Evolutionary conservation across 2,113 vertebrate genomes (phyloP), one percentile per base, ranked within the genome.

Genomic region (Chaenogobius annularis): DNA sequence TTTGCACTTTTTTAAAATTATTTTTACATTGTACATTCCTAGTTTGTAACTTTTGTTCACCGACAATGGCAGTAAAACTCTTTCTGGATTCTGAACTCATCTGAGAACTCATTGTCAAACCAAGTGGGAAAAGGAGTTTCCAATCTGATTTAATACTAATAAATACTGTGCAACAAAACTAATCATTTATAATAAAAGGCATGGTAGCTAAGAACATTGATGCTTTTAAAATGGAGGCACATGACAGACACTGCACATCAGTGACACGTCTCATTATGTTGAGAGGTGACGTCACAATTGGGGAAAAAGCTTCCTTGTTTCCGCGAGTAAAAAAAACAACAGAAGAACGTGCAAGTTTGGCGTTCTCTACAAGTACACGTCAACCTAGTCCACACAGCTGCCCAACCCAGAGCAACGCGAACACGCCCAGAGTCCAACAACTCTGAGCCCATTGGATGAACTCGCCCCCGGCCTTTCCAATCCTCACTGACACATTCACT

Each of bases 321-420:
- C 47, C 66, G 44, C 58, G 59, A 50, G 46, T 44, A 35, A 43
- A 50, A 43, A 50, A 14, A 0, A 55, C 47, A 65, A 70, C 61
- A 54, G 47, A 66, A 79, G 20, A 77, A 85, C 79, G 73, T 46
- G 2, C 10, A 26, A 65, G 61, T 63, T 63, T n/a, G n/a, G 8
- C 20, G 19, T n/a, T 20, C 35, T 3, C 19, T 43, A 19, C 8
- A 92, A 89, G 93, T 94, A 94, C 93, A 94, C 93, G 93, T 94
- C 92, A 91, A 91, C 92, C 87, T 87, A 94, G 77, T 7, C 73
- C 84, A 63, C 84, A 63, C 40, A 72, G 31, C 63, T 31, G 65
- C 54, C 85, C 79, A 85, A 84, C 89, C 91, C 90, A 10, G 65
- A 22, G 68, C 17, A 47, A 75, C 75, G 75, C 68, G 73, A 37